Evolutionary conservation across 2,797 vertebrate genomes (phyloP).

Genomic region (Cynodonichthys magdalenae): DNA sequence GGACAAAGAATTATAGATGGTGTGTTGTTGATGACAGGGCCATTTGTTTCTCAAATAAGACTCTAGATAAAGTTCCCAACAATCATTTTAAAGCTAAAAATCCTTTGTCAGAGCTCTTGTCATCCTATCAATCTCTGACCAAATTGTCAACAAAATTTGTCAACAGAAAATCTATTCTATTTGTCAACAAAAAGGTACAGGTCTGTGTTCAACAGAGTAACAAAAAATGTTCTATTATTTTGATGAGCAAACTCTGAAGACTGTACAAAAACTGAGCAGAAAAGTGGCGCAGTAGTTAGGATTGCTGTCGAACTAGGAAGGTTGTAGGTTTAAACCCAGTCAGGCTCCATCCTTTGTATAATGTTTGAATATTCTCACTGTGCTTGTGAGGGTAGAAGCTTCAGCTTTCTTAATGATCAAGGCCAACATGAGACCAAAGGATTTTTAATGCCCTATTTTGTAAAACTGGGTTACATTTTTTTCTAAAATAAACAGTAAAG

Average conservation of each 20-base stretch:
- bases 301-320: not conserved
- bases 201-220: not conserved
- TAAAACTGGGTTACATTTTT: too few relatives aligned
- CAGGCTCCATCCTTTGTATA: not conserved
- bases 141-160: not conserved
- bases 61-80: constrained; percentile 67
- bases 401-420: not conserved
- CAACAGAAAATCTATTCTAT: not conserved
- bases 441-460: too few relatives aligned
- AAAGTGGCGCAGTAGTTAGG: not conserved
- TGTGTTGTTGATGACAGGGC: constrained; percentile 66
- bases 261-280: not conserved
- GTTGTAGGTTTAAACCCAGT: not conserved
- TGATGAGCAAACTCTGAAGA: not conserved
- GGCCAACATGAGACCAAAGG: not conserved
- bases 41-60: constrained; percentile 72
- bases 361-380: not conserved
- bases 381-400: not conserved
- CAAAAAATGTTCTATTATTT: not conserved
- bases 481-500: too few relatives aligned
- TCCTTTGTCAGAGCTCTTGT: constrained; percentile 48
- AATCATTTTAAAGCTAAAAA: constrained; percentile 63
- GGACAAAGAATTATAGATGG: constrained; percentile 74
- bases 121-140: constrained; percentile 32
- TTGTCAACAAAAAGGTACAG: not conserved